Evolutionary conservation across 2,888 invertebrate genomes (phyloP), one percentile per base, ranked within the genome.

Genomic region (Apamea crenata): DNA sequence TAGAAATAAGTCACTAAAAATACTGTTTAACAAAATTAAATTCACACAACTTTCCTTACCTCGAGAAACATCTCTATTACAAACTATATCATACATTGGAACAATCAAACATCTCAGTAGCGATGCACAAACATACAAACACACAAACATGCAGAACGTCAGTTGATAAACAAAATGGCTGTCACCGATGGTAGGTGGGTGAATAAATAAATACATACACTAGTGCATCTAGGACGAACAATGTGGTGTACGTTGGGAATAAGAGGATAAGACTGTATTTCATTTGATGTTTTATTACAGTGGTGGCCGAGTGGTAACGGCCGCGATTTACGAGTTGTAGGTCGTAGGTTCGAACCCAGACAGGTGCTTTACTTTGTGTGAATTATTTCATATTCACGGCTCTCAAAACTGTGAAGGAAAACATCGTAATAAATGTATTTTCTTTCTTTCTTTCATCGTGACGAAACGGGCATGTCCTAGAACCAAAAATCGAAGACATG

Each of bases 131-230:
- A 70, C 56, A 77, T 68, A 90, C 76, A 76, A 66, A 71, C 72
- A 80, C 16, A 63, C 78, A 63, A 91, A 92, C 94, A 93, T 84
- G 90, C 91, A 91, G 78, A 59, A 82, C 79, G 83, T 83, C 83
- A 84, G 80, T 90, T 93, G 94, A 95, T 96, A 95, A 96, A 95
- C 95, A 93, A 94, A 95, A 95, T 94, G 94, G 94, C 94, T 94
- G 95, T 94, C 95, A 92, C 95, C 95, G 93, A 95, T 95, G 94
- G 92, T 93, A 94, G 94, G 94, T 94, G 92, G 93, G 94, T 95
- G 95, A 93, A 94, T 94, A 95, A 93, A 94, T 95, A 96, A 95
- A 96, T 95, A 96, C 93, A 95, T 95, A 94, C 92, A 93, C 91
- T 88, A 90, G 92, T 93, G 92, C 92, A 93, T 92, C 90, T 91